Conservation (phyloP, 2,113 vertebrate genomes). For the Psammodynastes pulverulentus region DNA sequence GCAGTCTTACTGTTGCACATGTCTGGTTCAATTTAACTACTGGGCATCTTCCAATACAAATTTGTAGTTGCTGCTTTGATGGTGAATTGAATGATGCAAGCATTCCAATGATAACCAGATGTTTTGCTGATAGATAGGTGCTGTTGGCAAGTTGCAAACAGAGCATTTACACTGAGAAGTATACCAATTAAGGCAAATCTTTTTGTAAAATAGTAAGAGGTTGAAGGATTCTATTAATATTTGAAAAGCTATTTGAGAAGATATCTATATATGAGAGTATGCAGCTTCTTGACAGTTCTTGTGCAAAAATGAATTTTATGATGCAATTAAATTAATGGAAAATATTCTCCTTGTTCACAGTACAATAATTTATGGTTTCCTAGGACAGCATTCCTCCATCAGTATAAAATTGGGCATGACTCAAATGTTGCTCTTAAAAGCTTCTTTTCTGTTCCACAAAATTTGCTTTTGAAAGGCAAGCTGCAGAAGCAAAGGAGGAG, state of each 20-base stretch:
- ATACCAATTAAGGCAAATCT: background rate
- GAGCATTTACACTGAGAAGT: conserved; percentile 9
- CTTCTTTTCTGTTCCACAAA: background rate
- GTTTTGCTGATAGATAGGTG: conserved; percentile 45
- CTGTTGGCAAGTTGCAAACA: conserved; percentile 14
- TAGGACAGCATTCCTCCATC: background rate
- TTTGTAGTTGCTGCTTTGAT: conserved; percentile 40
- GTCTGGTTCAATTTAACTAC: conserved; percentile 41
- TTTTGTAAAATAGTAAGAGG: background rate
- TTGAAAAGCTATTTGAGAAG: background rate
- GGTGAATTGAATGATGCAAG: conserved; percentile 38
- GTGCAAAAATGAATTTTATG: conserved; percentile 20
- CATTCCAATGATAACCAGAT: conserved; percentile 47
- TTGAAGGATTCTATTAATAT: conserved; percentile 5
- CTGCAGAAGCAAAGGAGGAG: background rate
- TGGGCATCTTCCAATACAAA: conserved; percentile 37
- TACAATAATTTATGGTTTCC: background rate
- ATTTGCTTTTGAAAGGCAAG: background rate
- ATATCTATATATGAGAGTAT: background rate
- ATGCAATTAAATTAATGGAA: conserved; percentile 16
- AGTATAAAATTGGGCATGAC: background rate
- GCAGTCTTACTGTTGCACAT: conserved; percentile 24
- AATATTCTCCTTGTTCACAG: conserved; percentile 7
- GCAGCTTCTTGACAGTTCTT: background rate
- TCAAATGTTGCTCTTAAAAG: background rate